Conservation (phyloP, 2,113 vertebrate genomes). For the Beaufortia kweichowensis region DNA sequence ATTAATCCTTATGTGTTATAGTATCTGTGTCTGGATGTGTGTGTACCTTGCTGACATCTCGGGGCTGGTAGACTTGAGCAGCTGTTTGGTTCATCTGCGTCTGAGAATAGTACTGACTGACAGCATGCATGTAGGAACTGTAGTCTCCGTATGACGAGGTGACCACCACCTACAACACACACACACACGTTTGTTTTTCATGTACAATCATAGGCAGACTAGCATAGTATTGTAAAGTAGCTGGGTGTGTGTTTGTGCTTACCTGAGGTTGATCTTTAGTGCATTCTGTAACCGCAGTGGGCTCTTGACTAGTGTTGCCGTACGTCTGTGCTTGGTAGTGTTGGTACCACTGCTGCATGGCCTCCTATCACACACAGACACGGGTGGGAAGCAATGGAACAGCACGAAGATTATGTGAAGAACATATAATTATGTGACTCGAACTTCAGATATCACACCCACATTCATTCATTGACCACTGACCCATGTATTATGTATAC, state of each 20-base stretch:
- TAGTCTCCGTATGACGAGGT: conserved; percentile 72
- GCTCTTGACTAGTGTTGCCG: conserved; percentile 65
- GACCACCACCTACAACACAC: conserved; percentile 62
- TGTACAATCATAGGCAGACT: no score
- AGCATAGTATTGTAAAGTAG: neutral
- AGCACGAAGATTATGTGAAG: neutral
- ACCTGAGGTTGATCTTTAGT: conserved; percentile 78
- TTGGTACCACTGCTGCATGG: conserved; percentile 82
- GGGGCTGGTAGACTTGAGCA: conserved; percentile 71
- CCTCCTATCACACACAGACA: conserved; percentile 67
- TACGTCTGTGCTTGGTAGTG: conserved; percentile 77
- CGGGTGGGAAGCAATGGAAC: conserved; percentile 22
- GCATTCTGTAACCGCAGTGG: conserved; percentile 65
- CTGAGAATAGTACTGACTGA: conserved; percentile 78
- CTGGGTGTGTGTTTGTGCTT: conserved; percentile 16
- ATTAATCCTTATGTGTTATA: conserved; percentile 6
- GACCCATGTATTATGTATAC: no score
- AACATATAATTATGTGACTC: no score
- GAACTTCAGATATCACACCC: no score
- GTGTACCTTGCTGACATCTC: conserved; percentile 72
- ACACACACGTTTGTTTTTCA: conserved; percentile 39
- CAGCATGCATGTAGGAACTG: conserved; percentile 77
- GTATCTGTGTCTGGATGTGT: conserved; percentile 33
- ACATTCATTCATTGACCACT: neutral
- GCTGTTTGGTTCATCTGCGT: conserved; percentile 69